Percentiles rank a stretch among this genome's conserved stretches.
phyloP scores from a whole-genome alignment of 2,888 invertebrate species.

The Aspidapion aeneum region DNA sequence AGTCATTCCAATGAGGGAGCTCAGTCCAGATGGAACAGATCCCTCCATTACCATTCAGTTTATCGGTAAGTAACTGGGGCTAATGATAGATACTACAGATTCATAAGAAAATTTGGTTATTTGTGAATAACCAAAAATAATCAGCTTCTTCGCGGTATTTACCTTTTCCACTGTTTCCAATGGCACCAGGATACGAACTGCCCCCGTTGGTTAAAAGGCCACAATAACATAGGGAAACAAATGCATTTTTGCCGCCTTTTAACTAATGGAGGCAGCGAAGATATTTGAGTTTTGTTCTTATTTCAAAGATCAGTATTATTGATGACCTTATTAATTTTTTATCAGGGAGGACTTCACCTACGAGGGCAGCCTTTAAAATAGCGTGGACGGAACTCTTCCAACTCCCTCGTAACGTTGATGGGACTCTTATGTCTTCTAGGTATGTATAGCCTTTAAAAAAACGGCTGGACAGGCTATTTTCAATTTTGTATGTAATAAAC shows the following conservation, averaged over 20 bases:
- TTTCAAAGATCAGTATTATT: too few species aligned
- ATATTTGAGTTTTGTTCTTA: too few species aligned
- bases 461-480: too few species aligned
- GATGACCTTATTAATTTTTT: constrained; percentile 33
- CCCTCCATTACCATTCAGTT: constrained; percentile 57
- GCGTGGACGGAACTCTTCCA: constrained; percentile 89
- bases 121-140: not conserved
- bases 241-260: too few species aligned
- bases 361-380: constrained; percentile 81
- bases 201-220: too few species aligned
- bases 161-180: too few species aligned
- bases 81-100: too few species aligned
- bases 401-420: constrained; percentile 79
- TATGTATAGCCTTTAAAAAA: too few species aligned
- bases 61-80: constrained; percentile 27
- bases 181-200: too few species aligned
- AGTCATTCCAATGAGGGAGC: constrained; percentile 73
- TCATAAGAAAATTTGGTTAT: not conserved
- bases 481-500: too few species aligned
- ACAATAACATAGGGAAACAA: too few species aligned
- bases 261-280: too few species aligned
- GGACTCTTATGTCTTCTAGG: constrained; percentile 71
- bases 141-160: not conserved
- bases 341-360: constrained; percentile 73
- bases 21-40: constrained; percentile 58